Evolutionary conservation across 2,113 vertebrate species (phyloP).

Genomic region (Antechinus stuartii): DNA sequence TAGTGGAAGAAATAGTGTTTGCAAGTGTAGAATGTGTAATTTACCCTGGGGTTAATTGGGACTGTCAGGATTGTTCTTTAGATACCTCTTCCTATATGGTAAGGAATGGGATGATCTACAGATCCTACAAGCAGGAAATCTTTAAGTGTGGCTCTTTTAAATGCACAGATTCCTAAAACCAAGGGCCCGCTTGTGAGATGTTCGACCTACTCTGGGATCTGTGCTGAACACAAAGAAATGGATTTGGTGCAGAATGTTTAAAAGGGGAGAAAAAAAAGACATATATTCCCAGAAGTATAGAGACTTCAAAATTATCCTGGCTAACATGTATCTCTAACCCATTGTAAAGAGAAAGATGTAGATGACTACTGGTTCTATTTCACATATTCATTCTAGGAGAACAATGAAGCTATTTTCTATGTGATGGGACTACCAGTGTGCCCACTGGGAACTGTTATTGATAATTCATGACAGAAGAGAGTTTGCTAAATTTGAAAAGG

Average conservation of each 20-base stretch:
- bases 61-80: constrained; percentile 93
- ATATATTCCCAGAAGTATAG: constrained; percentile 87
- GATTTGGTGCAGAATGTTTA: constrained; percentile 93
- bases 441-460: constrained; percentile 99
- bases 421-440: constrained; percentile 92
- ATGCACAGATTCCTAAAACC: constrained; percentile 94
- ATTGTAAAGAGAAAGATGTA: constrained; percentile 96
- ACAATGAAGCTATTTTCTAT: constrained; percentile 87
- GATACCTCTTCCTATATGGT: constrained; percentile 89
- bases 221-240: constrained; percentile 94
- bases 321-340: constrained; percentile 87
- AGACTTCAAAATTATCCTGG: constrained; percentile 87
- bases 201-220: constrained; percentile 95
- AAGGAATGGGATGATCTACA: constrained; percentile 79
- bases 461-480: constrained; percentile 98
- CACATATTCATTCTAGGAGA: constrained; percentile 91
- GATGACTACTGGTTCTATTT: constrained; percentile 99
- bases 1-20: constrained; percentile 95
- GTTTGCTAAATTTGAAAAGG: constrained; percentile 99
- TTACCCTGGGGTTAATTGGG: constrained; percentile 94
- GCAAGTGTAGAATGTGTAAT: constrained; percentile 93
- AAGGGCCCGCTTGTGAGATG: constrained; percentile 96
- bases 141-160: constrained; percentile 95
- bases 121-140: constrained; percentile 78
- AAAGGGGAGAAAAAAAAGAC: constrained; percentile 92